Base-by-base conservation (phyloP, 2,797 vertebrate genomes). In the Helostoma temminkii region DNA sequence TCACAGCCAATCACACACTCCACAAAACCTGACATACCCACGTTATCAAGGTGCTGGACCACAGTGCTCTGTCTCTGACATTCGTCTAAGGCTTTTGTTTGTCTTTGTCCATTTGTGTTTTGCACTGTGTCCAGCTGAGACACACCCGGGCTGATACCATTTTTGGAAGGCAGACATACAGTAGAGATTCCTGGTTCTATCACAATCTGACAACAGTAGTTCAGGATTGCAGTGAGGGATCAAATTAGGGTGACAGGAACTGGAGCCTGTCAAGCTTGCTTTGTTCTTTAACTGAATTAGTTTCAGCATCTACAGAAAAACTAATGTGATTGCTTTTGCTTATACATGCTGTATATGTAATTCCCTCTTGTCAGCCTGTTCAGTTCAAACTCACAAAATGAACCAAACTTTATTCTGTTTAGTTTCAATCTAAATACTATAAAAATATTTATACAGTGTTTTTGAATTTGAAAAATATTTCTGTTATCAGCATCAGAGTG, bases 211-310 rank as follows among this genome's bases (percentile, higher is more conserved):
- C n/a, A n/a, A n/a, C n/a, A n/a, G 59, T 65, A 25, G 57, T 62
- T 66, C 43, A 22, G 64, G 15, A 11, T 42, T 18, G 18, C 48
- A 26, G 43, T 11, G 43, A 12, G 47, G 3, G 21, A 39, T 24
- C 19, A 39, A 47, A 46, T 18, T 18, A 14, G 37, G 9, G 28
- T 45, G 42, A 68, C 37, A 30, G 37, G 12, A 68, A 36, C 16
- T 32, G 53, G 22, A 28, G 47, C 34, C 63, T 34, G 64, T 64
- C 45, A 16, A 54, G 66, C 56, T 58, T 36, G 32, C 21, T 37
- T 4, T 42, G 37, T 37, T 46, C 18, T 69, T 50, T 77, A 34
- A 69, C 68, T 4, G 2, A 43, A 50, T 67, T n/a, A n/a, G n/a
- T n/a, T n/a, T n/a, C 56, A 49, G 49, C 25, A 45, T 53, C 39